Evolutionary conservation across 2,113 vertebrate species (phyloP), one percentile per base, ranked within the genome.

Genomic region (Prietella phreatophila): DNA sequence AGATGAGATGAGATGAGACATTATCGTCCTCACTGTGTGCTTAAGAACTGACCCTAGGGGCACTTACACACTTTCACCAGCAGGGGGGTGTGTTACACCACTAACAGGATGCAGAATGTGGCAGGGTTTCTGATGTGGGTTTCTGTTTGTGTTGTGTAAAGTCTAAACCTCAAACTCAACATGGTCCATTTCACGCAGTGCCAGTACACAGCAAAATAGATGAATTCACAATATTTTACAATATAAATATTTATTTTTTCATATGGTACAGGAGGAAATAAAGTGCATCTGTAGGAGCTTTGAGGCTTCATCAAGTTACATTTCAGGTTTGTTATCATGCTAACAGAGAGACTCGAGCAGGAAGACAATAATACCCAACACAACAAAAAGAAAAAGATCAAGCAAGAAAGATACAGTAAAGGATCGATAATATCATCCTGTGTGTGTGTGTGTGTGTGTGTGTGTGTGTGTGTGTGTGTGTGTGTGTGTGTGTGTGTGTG

Each of bases 171-270:
- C 53, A 14, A 20, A 60, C 58, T 63, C 61, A 63, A 27, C 11
- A n/a, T 65, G 63, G 30, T 30, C n/a, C 5, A 1, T 4, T 0
- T 30, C 25, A 17, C 17, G 47, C 30, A 56, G 47, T 17, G 27
- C n/a, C 53, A 19, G 78, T 30, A 53, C 10, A 20, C 50, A 17
- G 17, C 15, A 20, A 1, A 19, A 17, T 20, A 53, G 79, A 56
- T 81, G 10, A 11, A 55, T 17, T 10, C 79, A 56, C 78, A 42
- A 1, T 25, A 25, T 6, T 42, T 75, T 55, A 53, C 36, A 47
- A 50, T 89, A 91, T 87, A 92, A 91, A 93, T 92, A 90, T 95
- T 94, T 94, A 94, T 95, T 94, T 91, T 91, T 87, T 30, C 36
- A 27, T 85, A 61, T 91, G 89, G 83, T 86, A 93, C 88, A 93